phyloP scores from a whole-genome alignment of 2,888 invertebrate species.

The Chorisops tibialis region DNA sequence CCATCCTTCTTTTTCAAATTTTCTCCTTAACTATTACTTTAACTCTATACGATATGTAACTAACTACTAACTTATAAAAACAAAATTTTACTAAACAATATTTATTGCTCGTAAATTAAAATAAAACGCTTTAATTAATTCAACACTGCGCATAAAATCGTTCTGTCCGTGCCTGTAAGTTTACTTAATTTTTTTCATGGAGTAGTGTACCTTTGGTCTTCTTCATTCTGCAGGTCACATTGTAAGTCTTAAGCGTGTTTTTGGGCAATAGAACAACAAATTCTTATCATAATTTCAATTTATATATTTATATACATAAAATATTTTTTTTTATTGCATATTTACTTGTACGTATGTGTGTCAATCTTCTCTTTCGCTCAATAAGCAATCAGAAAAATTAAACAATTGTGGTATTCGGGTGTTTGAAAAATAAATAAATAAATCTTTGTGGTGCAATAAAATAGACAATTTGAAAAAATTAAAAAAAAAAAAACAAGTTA shows the following conservation, averaged over 20 bases:
- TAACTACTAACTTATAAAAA: too few species aligned
- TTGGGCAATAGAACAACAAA: slow-evolving; percentile 1
- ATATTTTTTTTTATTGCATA: slow-evolving; percentile 17
- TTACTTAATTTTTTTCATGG: slow-evolving; percentile 3
- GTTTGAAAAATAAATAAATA: slow-evolving; percentile 1
- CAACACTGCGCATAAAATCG: neutral
- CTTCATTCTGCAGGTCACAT: neutral
- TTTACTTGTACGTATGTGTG: slow-evolving; percentile 17
- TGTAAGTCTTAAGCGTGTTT: slow-evolving; percentile 5
- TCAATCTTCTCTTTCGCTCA: slow-evolving; percentile 16
- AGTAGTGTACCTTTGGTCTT: slow-evolving; percentile 7
- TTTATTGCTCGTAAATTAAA: slow-evolving; percentile 21
- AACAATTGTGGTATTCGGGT: slow-evolving; percentile 22
- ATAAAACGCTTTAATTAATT: slow-evolving; percentile 6
- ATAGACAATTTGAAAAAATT: slow-evolving; percentile 7
- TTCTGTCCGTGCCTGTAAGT: slow-evolving; percentile 16
- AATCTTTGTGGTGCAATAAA: slow-evolving; percentile 20
- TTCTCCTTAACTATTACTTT: too few species aligned
- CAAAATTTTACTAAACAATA: too few species aligned
- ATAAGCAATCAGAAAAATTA: neutral
- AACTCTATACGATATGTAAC: too few species aligned
- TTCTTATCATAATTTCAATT: slow-evolving; percentile 7
- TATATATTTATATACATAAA: slow-evolving; percentile 23
- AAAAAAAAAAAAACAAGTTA: neutral
- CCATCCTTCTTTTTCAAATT: too few species aligned